Evolutionary conservation across 1,140 invertebrate species (phyloP).

Genomic region (Hycleus cichorii): DNA sequence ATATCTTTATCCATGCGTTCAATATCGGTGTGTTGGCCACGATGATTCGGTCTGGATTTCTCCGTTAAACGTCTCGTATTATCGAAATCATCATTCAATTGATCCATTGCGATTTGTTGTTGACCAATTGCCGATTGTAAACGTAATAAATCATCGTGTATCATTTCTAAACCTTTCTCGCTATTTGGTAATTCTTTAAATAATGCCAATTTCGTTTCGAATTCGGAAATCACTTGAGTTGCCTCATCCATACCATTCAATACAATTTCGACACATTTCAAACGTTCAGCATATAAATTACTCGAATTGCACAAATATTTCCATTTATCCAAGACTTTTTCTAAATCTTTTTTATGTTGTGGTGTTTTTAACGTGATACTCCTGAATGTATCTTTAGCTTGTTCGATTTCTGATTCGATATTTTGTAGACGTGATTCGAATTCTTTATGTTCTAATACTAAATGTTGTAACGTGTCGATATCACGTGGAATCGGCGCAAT

Average conservation of each 20-base stretch:
- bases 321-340: slow-evolving; percentile 85
- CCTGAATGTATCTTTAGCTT: slow-evolving; percentile 74
- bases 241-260: slow-evolving; percentile 85
- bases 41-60: slow-evolving; percentile 65
- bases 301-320: slow-evolving; percentile 81
- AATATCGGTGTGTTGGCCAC: slow-evolving; percentile 70
- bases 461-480: slow-evolving; percentile 74
- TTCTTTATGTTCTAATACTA: slow-evolving; percentile 84
- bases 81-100: slow-evolving; percentile 82
- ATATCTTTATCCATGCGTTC: slow-evolving; percentile 92
- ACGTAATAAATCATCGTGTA: slow-evolving; percentile 66
- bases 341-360: slow-evolving; percentile 80
- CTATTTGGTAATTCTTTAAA: slow-evolving; percentile 78
- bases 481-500: slow-evolving; percentile 75
- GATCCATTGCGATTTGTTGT: slow-evolving; percentile 81
- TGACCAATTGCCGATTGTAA: slow-evolving; percentile 75
- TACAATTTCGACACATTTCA: slow-evolving; percentile 88
- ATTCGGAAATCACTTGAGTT: slow-evolving; percentile 77
- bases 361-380: slow-evolving; percentile 79
- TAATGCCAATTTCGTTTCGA: slow-evolving; percentile 82
- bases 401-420: slow-evolving; percentile 72
- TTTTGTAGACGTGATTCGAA: slow-evolving; percentile 67
- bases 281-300: slow-evolving; percentile 77
- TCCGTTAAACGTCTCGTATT: slow-evolving; percentile 80
- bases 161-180: slow-evolving; percentile 60